These are phyloP conservation scores for Erpornis zantholeuca DNA, from an alignment of 2,113 vertebrate genomes.

Conservation along the genomic window DNA sequence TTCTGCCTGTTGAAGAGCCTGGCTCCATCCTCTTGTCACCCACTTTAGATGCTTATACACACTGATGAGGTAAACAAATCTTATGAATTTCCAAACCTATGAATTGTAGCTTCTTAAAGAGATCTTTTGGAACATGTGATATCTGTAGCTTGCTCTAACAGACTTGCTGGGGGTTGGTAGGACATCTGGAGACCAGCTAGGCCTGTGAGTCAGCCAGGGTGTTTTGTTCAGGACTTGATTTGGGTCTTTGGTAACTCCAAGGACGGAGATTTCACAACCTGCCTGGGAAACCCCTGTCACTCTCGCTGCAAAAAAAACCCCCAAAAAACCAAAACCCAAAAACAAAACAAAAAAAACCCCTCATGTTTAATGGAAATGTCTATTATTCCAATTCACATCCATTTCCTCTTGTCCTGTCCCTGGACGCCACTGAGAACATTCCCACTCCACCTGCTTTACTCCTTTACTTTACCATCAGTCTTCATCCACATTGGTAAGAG, in stretches of 20 bases:
- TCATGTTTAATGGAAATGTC: not conserved
- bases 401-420: not conserved
- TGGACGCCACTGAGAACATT: not conserved
- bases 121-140: not conserved
- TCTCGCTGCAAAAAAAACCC: too few species aligned
- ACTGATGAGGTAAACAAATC: not conserved
- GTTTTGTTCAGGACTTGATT: not conserved
- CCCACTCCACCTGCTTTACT: not conserved
- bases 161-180: rapidly evolving
- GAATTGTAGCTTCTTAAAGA: not conserved
- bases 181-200: not conserved
- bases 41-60: not conserved
- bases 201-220: not conserved
- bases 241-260: not conserved
- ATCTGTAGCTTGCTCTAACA: not conserved
- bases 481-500: not conserved
- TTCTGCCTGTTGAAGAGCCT: not conserved
- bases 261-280: not conserved
- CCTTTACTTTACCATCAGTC: too few species aligned
- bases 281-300: not conserved
- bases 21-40: not conserved
- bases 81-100: not conserved
- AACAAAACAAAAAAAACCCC: too few species aligned
- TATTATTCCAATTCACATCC: not conserved
- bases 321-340: too few species aligned